Percentiles rank a stretch among this genome's conserved stretches.
These are phyloP conservation scores for Ochropleura leucogaster DNA, from an alignment of 2,888 invertebrate genomes.

Conservation along the genomic window DNA sequence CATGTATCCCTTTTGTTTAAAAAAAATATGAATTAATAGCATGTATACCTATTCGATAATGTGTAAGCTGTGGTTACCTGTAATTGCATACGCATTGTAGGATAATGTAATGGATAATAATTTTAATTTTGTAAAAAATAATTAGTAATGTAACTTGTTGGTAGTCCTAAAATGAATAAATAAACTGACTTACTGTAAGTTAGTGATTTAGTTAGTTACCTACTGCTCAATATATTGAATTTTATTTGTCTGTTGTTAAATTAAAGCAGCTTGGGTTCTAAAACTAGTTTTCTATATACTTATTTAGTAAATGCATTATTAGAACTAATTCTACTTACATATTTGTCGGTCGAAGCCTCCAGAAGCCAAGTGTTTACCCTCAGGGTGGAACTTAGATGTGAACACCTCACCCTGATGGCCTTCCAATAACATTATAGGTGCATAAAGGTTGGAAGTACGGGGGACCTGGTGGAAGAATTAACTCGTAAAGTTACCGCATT, in stretches of 20 bases:
- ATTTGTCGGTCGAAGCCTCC: constrained; percentile 98
- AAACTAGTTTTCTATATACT: not conserved
- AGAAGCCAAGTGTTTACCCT: constrained; percentile 98
- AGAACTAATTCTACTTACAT: constrained; percentile 91
- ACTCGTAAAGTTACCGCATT: not conserved
- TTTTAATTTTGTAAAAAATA: too few relatives aligned
- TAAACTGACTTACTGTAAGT: not conserved
- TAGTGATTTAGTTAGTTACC: not conserved
- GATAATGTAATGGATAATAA: too few relatives aligned
- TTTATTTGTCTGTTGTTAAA: not conserved
- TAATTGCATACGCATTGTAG: too few relatives aligned
- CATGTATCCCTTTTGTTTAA: too few relatives aligned
- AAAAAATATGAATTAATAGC: too few relatives aligned
- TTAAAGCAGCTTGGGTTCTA: not conserved
- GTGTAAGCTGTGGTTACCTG: too few relatives aligned
- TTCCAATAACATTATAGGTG: constrained; percentile 98
- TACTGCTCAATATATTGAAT: not conserved
- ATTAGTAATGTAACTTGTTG: too few relatives aligned
- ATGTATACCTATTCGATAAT: too few relatives aligned
- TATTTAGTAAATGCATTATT: not conserved
- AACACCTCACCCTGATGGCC: constrained; percentile 99
- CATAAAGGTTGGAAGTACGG: constrained; percentile 96
- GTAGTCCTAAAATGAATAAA: too few relatives aligned
- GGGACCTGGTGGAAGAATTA: constrained; percentile 91
- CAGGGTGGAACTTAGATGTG: constrained; percentile 97